Conservation (phyloP, 1,140 invertebrate species). For the Conus ventricosus region DNA sequence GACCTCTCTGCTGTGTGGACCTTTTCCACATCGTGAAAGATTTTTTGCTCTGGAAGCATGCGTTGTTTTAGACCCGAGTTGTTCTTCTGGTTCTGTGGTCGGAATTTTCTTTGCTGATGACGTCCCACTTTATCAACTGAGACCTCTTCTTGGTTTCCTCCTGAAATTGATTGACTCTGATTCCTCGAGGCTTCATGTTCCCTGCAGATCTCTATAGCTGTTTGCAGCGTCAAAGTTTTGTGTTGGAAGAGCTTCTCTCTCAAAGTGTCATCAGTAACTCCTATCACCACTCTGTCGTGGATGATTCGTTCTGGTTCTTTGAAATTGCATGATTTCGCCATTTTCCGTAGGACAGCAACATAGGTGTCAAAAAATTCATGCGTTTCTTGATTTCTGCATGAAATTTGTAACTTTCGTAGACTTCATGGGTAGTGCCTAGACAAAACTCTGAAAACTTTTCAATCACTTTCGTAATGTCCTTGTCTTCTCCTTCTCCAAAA, state of each 20-base stretch:
- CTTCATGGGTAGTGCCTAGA: not conserved
- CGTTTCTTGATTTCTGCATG: constrained; percentile 24
- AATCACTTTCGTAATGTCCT: not conserved
- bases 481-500: not conserved
- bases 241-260: constrained; percentile 23
- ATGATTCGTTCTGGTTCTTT: not conserved
- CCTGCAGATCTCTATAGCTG: constrained; percentile 10
- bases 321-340: constrained; percentile 21
- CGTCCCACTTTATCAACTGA: not conserved
- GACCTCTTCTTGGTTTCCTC: not conserved
- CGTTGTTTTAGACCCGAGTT: not conserved
- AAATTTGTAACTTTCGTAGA: constrained; percentile 26
- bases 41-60: not conserved
- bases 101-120: not conserved
- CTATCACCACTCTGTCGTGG: constrained; percentile 26
- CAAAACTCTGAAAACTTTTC: constrained; percentile 8
- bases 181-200: not conserved
- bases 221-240: constrained; percentile 7
- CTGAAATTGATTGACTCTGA: not conserved
- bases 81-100: not conserved
- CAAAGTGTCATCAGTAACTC: constrained; percentile 5
- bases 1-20: not conserved
- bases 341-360: not conserved
- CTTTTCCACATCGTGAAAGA: constrained; percentile 19
- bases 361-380: constrained; percentile 19